Base-by-base conservation (phyloP, 2,888 invertebrate species). In the Agriopis leucophaearia region DNA sequence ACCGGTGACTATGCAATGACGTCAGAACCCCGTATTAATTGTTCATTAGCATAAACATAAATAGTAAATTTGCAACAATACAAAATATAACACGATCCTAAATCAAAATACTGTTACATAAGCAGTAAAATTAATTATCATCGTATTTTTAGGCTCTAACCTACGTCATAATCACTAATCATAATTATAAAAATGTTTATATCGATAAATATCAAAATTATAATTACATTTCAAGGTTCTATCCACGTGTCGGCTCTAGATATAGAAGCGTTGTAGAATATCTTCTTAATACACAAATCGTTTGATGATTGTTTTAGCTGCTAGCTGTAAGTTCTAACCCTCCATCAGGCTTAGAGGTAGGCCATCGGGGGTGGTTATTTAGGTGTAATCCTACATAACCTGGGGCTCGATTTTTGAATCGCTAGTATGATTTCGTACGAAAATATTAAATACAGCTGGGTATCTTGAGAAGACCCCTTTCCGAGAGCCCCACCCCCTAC, bases 1-100 rank as follows among this genome's bases (percentile, higher is more conserved):
- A 80, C 81, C 77, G 77, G 80, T 72, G 81, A 62, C 63, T 73
- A 62, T 61, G 71, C 69, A 84, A 82, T 84, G 84, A 84, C 84
- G 84, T 84, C 82, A 84, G 63, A 36, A 77, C 80, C 81, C 63
- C 69, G 82, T 81, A 80, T 42, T 27, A 27, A 27, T 27, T 69
- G 60, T 68, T 70, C 54, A 70, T 74, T 36, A 55, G 75, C 74
- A 73, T 75, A 68, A 61, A 73, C 74, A 76, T 74, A 81, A 78
- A 79, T 69, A 77, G 75, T 73, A 73, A 71, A 69, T 79, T 77
- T 79, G 72, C 75, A 79, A 75, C 77, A 73, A 72, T 69, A 70
- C 51, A 63, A 60, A 71, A 66, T 72, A 67, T 71, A 63, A 66
- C 56, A 67, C 45, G 67, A 56, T 70, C 42, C 66, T 73, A 64